Evolutionary conservation across 2,113 vertebrate species (phyloP).

Genomic region (Galeopterus variegatus): DNA sequence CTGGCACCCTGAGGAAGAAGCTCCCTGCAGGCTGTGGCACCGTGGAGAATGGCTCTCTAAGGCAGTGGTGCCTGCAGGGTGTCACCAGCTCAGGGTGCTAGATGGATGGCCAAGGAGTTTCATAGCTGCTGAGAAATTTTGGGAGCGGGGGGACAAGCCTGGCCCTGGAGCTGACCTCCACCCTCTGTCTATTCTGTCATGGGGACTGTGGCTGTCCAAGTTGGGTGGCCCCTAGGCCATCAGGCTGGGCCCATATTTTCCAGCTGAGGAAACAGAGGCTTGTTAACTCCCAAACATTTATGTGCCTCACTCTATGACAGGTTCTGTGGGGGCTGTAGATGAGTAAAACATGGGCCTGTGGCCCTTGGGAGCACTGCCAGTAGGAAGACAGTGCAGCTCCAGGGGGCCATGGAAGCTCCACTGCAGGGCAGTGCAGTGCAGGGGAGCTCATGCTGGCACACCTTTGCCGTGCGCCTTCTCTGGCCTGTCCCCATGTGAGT

Average conservation of each 20-base stretch:
- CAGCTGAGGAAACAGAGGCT: background rate
- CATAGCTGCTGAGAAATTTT: background rate
- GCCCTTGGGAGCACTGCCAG: background rate
- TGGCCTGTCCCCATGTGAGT: background rate
- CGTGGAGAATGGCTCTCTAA: background rate
- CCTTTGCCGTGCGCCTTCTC: background rate
- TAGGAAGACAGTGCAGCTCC: background rate
- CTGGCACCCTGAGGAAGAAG: background rate
- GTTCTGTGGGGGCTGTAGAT: background rate
- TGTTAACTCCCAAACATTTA: background rate
- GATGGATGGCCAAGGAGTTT: background rate
- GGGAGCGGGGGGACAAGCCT: background rate
- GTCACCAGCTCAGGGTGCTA: background rate
- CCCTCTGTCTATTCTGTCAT: background rate
- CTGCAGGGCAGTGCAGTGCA: background rate
- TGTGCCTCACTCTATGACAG: background rate
- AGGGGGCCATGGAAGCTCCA: too few relatives aligned
- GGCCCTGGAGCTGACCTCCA: background rate
- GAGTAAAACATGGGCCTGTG: background rate
- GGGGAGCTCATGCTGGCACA: rapidly evolving
- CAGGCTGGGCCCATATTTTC: background rate
- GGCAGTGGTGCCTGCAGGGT: background rate
- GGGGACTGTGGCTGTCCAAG: background rate
- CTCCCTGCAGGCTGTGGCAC: background rate
- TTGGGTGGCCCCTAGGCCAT: background rate